A percentile compares a stretch with the other conserved stretches of the same genome.
Conservation (phyloP, 2,797 vertebrate species). For the Choloepus didactylus region DNA sequence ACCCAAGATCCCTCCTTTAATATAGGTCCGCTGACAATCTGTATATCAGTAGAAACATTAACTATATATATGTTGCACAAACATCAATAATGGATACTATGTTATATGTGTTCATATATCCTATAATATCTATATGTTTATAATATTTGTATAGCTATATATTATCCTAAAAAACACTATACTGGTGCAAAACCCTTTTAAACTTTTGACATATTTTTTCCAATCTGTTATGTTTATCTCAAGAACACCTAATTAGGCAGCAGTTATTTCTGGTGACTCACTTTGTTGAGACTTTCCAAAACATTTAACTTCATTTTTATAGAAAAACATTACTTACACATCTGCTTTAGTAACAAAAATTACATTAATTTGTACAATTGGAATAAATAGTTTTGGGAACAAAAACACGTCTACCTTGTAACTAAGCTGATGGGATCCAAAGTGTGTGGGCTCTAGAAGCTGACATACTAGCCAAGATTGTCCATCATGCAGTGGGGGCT, state of each 20-base stretch:
- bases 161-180: constrained; percentile 10
- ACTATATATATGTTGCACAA: not conserved
- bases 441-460: not conserved
- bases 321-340: not conserved
- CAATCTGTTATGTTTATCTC: not conserved
- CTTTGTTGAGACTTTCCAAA: not conserved
- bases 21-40: not conserved
- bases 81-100: not conserved
- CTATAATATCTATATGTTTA: not conserved
- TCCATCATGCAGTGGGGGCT: fast-evolving
- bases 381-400: not conserved
- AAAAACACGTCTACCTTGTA: not conserved
- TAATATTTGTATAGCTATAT: not conserved
- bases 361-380: not conserved
- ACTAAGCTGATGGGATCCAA: not conserved
- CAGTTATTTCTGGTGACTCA: not conserved
- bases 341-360: not conserved
- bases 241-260: not conserved
- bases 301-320: not conserved
- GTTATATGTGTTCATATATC: not conserved
- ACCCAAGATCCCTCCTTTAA: not conserved
- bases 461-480: fast-evolving
- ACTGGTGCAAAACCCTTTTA: not conserved
- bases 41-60: too few relatives aligned
- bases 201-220: not conserved